Percentiles rank a stretch among this genome's conserved stretches.
Conservation (phyloP, 2,113 vertebrate species). For the Solenodon paradoxus region DNA sequence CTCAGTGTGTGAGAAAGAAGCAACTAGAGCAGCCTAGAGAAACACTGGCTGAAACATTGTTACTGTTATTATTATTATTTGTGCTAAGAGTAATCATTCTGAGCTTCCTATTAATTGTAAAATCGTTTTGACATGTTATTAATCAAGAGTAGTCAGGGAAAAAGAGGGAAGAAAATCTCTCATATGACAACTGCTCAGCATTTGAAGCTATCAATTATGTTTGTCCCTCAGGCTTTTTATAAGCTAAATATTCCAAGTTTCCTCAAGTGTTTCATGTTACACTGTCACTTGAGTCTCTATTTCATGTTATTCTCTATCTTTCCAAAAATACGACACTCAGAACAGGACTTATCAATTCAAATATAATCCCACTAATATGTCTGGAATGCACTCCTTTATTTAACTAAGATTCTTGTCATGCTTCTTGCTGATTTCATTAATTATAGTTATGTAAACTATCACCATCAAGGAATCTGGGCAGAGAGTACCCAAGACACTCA, state of each 20-base stretch:
- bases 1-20: background rate
- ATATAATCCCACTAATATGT: background rate
- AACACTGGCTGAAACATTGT: background rate
- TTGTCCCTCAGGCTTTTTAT: conserved; percentile 34
- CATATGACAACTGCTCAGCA: background rate
- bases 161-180: background rate
- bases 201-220: conserved; percentile 36
- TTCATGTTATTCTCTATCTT: background rate
- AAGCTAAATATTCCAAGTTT: background rate
- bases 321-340: background rate
- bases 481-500: background rate
- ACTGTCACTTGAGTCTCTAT: background rate
- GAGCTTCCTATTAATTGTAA: conserved; percentile 35
- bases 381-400: background rate
- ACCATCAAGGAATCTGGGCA: background rate
- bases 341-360: background rate
- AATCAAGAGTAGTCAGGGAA: conserved; percentile 49
- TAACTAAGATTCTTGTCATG: background rate
- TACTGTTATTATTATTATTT: background rate
- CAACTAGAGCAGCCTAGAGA: background rate
- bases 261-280: background rate
- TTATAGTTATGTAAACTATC: background rate
- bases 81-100: background rate
- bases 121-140: conserved; percentile 31
- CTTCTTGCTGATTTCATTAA: background rate